Percentiles rank a stretch among this genome's conserved stretches.
Conservation (phyloP, 2,797 vertebrate species). For the Triplophysa bombifrons region DNA sequence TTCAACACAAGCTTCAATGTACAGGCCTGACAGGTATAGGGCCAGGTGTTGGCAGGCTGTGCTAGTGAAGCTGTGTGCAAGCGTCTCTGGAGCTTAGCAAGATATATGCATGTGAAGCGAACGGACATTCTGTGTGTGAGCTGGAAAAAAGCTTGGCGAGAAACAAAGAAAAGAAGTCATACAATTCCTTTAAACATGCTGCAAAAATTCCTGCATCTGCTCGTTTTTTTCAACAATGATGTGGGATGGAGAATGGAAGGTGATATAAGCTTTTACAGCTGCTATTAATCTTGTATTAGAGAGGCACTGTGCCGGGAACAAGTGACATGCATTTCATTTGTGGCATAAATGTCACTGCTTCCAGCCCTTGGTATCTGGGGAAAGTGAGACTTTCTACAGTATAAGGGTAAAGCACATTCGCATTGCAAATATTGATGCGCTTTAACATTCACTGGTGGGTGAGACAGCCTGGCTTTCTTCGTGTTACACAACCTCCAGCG, state of each 20-base stretch:
- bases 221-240: constrained; percentile 72
- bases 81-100: constrained; percentile 50
- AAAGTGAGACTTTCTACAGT: constrained; percentile 50
- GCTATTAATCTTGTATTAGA: constrained; percentile 64
- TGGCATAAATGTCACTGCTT: constrained; percentile 59
- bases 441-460: constrained; percentile 34
- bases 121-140: constrained; percentile 22
- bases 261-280: constrained; percentile 69
- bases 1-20: constrained; percentile 57
- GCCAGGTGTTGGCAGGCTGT: constrained; percentile 56
- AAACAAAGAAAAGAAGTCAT: constrained; percentile 13
- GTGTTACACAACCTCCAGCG: not conserved
- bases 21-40: constrained; percentile 55
- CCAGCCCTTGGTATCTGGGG: constrained; percentile 52
- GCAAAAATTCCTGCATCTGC: constrained; percentile 40
- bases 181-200: constrained; percentile 33
- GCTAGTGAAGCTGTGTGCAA: constrained; percentile 43
- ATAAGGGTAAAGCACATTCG: constrained; percentile 38
- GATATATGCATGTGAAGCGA: constrained; percentile 40
- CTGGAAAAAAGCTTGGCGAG: not conserved
- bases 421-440: constrained; percentile 46
- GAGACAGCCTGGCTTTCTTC: constrained; percentile 4
- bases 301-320: constrained; percentile 42
- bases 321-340: constrained; percentile 58
- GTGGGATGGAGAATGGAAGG: constrained; percentile 66